Evolutionary conservation across 2,797 vertebrate genomes (phyloP).

Genomic region (Tinamus major): DNA sequence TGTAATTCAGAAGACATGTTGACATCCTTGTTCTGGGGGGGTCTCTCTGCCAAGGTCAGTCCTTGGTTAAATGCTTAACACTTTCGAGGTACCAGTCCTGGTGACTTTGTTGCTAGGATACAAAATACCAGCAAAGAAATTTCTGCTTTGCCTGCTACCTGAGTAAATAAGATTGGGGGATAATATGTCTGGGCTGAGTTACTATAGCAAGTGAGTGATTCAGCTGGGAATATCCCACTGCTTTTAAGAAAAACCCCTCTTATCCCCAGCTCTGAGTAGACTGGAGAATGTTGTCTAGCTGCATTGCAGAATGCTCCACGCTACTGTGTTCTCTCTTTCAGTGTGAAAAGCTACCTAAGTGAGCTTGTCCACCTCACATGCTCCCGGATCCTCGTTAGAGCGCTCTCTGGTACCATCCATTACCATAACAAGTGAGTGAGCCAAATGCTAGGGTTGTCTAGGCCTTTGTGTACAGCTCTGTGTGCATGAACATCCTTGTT

Average conservation of each 20-base stretch:
- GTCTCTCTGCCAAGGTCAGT: neutral
- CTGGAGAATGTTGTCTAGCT: neutral
- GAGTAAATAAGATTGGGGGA: neutral
- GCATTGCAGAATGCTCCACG: neutral
- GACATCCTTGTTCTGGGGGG: neutral
- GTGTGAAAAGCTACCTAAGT: slow-evolving; percentile 88
- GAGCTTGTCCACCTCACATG: slow-evolving; percentile 92
- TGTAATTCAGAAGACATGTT: neutral
- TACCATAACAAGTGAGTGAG: slow-evolving; percentile 93
- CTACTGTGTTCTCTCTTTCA: slow-evolving; percentile 61
- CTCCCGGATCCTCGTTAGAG: slow-evolving; percentile 92
- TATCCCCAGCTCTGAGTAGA: neutral
- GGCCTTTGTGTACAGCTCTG: accelerated
- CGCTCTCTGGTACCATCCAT: slow-evolving; percentile 89
- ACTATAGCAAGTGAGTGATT: neutral
- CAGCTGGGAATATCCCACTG: neutral
- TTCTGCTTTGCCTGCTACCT: neutral
- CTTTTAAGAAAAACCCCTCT: neutral
- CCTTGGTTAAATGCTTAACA: neutral
- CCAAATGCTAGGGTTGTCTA: neutral
- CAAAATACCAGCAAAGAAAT: neutral
- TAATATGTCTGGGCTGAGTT: neutral
- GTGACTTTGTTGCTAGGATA: neutral
- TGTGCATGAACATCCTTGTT: neutral
- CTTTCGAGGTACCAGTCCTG: neutral